These are phyloP conservation scores for Drosophila navojoa DNA, from an alignment of 1,140 invertebrate species.

Conservation along the genomic window DNA sequence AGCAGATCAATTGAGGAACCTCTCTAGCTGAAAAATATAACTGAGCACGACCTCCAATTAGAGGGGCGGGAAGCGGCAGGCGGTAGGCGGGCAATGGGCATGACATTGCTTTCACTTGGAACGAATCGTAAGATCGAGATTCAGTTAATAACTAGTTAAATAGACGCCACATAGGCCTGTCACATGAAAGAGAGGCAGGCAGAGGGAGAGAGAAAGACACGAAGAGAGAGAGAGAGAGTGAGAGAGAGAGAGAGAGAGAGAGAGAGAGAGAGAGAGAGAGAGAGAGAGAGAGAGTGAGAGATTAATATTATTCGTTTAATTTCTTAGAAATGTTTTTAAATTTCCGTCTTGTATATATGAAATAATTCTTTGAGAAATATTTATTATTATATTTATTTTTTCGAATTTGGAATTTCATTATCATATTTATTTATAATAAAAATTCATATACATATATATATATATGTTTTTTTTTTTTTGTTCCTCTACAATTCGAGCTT, in stretches of 20 bases:
- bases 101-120: slow-evolving; percentile 35
- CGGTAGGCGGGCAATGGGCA: background rate
- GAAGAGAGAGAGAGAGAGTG: background rate
- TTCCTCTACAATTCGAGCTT: background rate
- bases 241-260: too few relatives aligned
- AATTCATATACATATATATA: too few relatives aligned
- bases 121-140: slow-evolving; percentile 5
- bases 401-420: background rate
- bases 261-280: too few relatives aligned
- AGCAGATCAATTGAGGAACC: slow-evolving; percentile 18
- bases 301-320: too few relatives aligned
- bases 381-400: too few relatives aligned
- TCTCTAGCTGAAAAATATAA: background rate
- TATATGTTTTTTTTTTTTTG: too few relatives aligned
- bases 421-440: too few relatives aligned
- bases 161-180: background rate
- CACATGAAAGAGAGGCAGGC: background rate
- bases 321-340: too few relatives aligned
- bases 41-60: slow-evolving; percentile 6
- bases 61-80: background rate
- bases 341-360: too few relatives aligned
- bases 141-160: slow-evolving; percentile 26
- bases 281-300: too few relatives aligned
- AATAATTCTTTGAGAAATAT: too few relatives aligned
- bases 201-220: background rate